A percentile compares a stretch with the other conserved stretches of the same genome.
These are phyloP conservation scores for Acomys russatus DNA, from an alignment of 2,797 vertebrate genomes.

Conservation along the genomic window DNA sequence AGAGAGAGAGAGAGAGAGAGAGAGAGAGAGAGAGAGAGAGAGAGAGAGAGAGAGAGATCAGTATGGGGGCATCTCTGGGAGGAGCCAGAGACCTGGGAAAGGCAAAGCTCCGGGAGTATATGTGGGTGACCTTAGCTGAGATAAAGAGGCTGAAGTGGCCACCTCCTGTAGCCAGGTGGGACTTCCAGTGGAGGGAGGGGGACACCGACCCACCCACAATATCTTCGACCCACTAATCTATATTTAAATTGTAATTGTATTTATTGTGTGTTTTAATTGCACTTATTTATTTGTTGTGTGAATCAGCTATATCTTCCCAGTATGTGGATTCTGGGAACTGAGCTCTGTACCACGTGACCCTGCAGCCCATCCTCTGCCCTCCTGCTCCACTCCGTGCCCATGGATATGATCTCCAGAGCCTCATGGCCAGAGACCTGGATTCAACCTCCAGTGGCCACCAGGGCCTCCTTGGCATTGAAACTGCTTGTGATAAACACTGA, in stretches of 20 bases:
- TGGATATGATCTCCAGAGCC: not conserved
- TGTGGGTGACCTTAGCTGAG: no score
- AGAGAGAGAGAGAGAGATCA: no score
- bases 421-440: not conserved
- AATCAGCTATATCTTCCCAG: not conserved
- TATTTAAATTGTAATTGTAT: not conserved
- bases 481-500: not conserved
- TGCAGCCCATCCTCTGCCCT: not conserved
- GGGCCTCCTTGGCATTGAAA: not conserved
- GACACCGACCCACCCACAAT: no score
- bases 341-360: not conserved
- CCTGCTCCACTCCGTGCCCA: not conserved
- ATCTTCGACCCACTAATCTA: not conserved
- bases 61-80: no score
- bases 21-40: no score
- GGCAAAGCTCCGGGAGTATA: no score
- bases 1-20: no score
- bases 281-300: not conserved
- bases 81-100: no score
- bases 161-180: no score
- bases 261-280: not conserved
- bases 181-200: no score
- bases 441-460: not conserved
- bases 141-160: no score
- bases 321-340: not conserved